These are phyloP conservation scores for Calliopsis andreniformis DNA, from an alignment of 1,140 invertebrate species.

Conservation along the genomic window DNA sequence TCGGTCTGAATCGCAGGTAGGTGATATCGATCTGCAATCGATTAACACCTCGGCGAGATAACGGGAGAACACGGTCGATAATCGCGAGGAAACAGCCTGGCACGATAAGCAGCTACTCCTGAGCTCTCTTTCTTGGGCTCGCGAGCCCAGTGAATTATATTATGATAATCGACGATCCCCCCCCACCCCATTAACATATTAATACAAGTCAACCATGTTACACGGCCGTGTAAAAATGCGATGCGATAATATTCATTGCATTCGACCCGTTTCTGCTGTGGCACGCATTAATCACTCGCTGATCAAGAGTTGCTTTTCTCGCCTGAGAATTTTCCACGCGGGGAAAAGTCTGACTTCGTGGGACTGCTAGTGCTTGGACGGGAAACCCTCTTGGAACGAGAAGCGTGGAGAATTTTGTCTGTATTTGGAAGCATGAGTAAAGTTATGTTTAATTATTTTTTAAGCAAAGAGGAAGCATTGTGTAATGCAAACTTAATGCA, in stretches of 20 bases:
- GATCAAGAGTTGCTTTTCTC: constrained; percentile 23
- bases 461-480: too few relatives aligned
- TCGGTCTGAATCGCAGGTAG: constrained; percentile 10
- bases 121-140: background rate
- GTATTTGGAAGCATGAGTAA: too few relatives aligned
- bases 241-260: constrained; percentile 47
- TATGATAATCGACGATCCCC: constrained; percentile 41
- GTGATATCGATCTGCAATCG: constrained; percentile 60
- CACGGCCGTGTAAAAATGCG: constrained; percentile 38
- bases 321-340: constrained; percentile 11
- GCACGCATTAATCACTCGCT: constrained; percentile 37
- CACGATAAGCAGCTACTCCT: constrained; percentile 58
- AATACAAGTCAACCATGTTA: constrained; percentile 31
- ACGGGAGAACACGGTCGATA: constrained; percentile 57
- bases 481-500: too few relatives aligned
- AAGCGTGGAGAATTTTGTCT: too few relatives aligned
- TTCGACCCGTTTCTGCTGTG: constrained; percentile 39
- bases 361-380: background rate
- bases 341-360: constrained; percentile 6
- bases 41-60: constrained; percentile 53
- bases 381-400: too few relatives aligned
- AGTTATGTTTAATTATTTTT: too few relatives aligned
- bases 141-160: constrained; percentile 31
- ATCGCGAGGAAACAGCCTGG: constrained; percentile 54
- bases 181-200: constrained; percentile 50